A percentile compares a stretch with the other conserved stretches of the same genome.
These are phyloP conservation scores for Octodonta nipae DNA, from an alignment of 2,888 invertebrate genomes.

Conservation along the genomic window DNA sequence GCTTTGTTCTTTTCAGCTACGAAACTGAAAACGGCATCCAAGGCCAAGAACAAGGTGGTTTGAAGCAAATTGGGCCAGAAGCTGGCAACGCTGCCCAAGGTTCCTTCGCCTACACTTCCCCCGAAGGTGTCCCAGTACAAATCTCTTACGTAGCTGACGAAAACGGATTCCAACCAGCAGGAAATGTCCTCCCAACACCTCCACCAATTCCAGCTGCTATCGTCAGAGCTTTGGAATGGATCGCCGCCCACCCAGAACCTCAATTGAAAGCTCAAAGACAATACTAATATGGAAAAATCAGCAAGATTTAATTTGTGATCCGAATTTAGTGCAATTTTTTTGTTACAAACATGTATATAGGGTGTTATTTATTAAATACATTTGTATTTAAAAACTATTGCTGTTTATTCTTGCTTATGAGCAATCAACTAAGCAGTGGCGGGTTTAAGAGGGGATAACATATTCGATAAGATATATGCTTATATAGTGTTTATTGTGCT, in stretches of 20 bases:
- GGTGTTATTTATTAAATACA: too few relatives aligned
- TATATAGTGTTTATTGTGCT: too few relatives aligned
- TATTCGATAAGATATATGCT: too few relatives aligned
- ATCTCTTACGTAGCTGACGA: constrained; percentile 24
- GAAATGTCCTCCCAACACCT: constrained; percentile 19
- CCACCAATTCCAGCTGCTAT: constrained; percentile 32
- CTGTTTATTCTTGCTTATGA: too few relatives aligned
- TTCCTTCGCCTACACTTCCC: constrained; percentile 27
- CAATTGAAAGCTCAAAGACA: too few relatives aligned
- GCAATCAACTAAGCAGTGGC: too few relatives aligned
- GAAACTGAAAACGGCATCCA: constrained; percentile 50
- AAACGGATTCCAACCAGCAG: constrained; percentile 25
- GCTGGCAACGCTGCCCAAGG: constrained; percentile 37
- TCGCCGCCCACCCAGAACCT: constrained; percentile 30
- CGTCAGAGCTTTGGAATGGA: constrained; percentile 45
- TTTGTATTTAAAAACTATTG: too few relatives aligned
- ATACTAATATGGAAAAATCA: too few relatives aligned
- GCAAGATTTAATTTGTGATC: too few relatives aligned
- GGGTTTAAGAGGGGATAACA: too few relatives aligned
- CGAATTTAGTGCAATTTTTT: too few relatives aligned
- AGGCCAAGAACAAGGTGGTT: constrained; percentile 43
- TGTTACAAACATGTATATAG: too few relatives aligned
- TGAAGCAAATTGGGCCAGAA: constrained; percentile 23
- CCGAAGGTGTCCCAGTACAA: constrained; percentile 19
- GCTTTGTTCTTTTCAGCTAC: constrained; percentile 34